Base-by-base conservation (phyloP, 2,888 invertebrate genomes). In the Ceratothoa steindachneri region DNA sequence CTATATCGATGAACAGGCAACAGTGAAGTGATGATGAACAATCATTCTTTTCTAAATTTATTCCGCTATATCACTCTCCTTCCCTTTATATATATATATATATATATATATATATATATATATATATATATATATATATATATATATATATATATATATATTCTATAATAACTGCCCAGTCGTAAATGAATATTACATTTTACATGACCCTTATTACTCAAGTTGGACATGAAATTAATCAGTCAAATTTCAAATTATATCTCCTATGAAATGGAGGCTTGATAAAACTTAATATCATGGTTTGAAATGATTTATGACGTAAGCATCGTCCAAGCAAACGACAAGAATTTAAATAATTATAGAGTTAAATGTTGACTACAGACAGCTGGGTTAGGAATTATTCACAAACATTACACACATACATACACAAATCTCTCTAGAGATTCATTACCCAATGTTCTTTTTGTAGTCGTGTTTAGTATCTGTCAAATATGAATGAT, bases 311-410 rank as follows among this genome's bases (percentile, higher is more conserved):
- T 60, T 51, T 60, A 60, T 60, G 24, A 24, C 60, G 27, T 24
- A 60, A 60, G 60, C 60, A 24, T 60, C 22, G 60, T 9, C n/a
- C 24, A 60, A 60, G 60, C n/a, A 60, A 60, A 24, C 60, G 60
- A 60, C 60, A 60, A 60, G 60, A 60, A 60, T 60, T 60, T 60
- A 24, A 60, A 60, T 60, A 60, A 60, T 60, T 60, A 60, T 60
- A 60, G 12, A 60, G n/a, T 7, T 15, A 1, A 60, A 60, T n/a
- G n/a, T n/a, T n/a, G n/a, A n/a, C n/a, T n/a, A 60, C 2, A 60
- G 60, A 60, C 60, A 60, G 60, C 60, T 2, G 22, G 19, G n/a
- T 55, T 60, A n/a, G 60, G 7, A n/a, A 5, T 41, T 41, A 9
- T 41, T 41, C 41, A 41, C 41, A 41, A 15, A n/a, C n/a, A n/a